Conservation (phyloP, 2,888 invertebrate species). For the Cremastinae sp. region DNA sequence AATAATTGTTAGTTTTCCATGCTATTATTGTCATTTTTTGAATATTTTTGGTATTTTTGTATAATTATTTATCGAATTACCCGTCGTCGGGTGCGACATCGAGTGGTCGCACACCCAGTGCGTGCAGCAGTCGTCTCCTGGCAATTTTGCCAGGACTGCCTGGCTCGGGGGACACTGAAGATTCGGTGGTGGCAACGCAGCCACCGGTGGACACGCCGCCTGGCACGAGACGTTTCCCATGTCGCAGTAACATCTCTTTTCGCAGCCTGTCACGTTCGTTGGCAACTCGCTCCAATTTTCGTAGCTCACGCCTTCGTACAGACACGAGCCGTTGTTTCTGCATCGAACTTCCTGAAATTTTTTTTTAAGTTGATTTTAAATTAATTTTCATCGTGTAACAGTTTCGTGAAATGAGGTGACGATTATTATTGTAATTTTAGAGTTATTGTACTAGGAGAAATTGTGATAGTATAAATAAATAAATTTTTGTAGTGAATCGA, state of each 20-base stretch:
- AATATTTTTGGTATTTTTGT: not conserved
- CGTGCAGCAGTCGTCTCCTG: constrained; percentile 92
- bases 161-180: constrained; percentile 87
- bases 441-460: too few relatives aligned
- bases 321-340: constrained; percentile 91
- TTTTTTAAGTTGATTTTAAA: constrained; percentile 5
- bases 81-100: constrained; percentile 57
- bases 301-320: constrained; percentile 85
- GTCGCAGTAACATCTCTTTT: constrained; percentile 92
- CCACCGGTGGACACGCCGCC: constrained; percentile 89
- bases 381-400: not conserved
- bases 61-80: constrained; percentile 52
- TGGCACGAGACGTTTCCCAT: constrained; percentile 93
- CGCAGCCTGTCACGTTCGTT: constrained; percentile 90
- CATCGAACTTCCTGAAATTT: constrained; percentile 87
- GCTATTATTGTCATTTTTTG: constrained; percentile 1
- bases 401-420: too few relatives aligned
- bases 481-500: too few relatives aligned
- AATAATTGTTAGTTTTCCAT: not conserved
- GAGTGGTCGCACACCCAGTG: constrained; percentile 85
- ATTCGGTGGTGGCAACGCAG: constrained; percentile 88
- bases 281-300: constrained; percentile 92
- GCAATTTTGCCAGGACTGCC: constrained; percentile 85
- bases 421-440: too few relatives aligned
- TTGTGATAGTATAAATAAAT: too few relatives aligned